phyloP scores from a whole-genome alignment of 2,113 vertebrate species.

The Psephotus haematonotus region DNA sequence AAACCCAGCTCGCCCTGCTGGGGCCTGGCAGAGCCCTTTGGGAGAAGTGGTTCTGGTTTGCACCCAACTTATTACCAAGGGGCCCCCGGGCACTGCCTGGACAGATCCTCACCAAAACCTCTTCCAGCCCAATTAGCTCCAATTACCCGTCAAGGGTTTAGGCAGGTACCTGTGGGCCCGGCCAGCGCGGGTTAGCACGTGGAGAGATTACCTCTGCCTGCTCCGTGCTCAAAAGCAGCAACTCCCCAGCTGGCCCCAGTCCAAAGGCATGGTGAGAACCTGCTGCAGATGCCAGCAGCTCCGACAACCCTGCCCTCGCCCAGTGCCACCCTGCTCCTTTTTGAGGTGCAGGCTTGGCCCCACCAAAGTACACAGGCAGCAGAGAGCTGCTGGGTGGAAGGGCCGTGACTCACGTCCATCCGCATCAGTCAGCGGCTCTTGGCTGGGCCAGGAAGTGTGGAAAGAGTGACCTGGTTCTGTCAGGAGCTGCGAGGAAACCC shows the following conservation, averaged over 20 bases:
- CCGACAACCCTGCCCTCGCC: neutral
- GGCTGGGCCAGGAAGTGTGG: constrained; percentile 30
- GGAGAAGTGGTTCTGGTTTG: neutral
- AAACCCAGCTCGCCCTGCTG: neutral
- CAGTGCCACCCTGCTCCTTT: constrained; percentile 18
- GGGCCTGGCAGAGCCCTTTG: neutral
- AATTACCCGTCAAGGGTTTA: neutral
- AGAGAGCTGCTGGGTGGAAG: neutral
- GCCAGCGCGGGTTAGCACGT: neutral
- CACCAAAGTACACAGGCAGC: neutral
- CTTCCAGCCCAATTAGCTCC: constrained; percentile 14
- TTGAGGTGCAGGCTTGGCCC: neutral
- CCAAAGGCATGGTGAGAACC: neutral
- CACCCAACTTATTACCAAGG: neutral
- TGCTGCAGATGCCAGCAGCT: neutral
- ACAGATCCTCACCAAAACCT: neutral
- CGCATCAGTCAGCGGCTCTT: neutral
- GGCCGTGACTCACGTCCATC: constrained; percentile 35
- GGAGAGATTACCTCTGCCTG: neutral
- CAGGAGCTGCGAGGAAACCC: constrained; percentile 18
- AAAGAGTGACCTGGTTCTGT: constrained; percentile 62
- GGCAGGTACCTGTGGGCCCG: neutral
- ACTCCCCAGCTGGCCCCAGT: neutral
- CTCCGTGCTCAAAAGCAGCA: neutral
- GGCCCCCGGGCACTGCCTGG: neutral